A percentile compares a stretch with the other conserved stretches of the same genome.
Conservation (phyloP, 2,888 invertebrate species). For the Dioctria rufipes region DNA sequence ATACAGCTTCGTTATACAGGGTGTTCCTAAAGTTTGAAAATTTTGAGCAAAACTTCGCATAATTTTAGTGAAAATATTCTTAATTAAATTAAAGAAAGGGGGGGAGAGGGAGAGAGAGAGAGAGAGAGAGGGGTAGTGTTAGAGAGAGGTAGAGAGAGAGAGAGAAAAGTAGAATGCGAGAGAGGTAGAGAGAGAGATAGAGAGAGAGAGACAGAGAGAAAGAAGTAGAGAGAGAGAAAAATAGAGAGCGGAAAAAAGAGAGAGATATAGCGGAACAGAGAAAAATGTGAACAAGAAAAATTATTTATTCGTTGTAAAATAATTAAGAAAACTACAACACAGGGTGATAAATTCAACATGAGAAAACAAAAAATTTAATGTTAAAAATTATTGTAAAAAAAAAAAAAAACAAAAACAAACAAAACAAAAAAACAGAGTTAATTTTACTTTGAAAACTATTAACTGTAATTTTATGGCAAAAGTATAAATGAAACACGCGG, state of each 20-base stretch:
- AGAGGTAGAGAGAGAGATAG: too few relatives aligned
- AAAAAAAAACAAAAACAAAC: too few relatives aligned
- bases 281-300: background rate
- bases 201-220: background rate
- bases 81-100: conserved; percentile 37
- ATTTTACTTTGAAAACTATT: conserved; percentile 1
- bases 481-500: background rate
- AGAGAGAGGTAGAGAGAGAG: background rate
- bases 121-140: background rate
- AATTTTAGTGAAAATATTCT: conserved; percentile 24
- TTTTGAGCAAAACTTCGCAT: conserved; percentile 38
- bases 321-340: conserved; percentile 53
- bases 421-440: conserved; percentile 6
- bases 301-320: conserved; percentile 47
- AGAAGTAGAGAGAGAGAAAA: too few relatives aligned
- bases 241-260: background rate
- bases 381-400: conserved; percentile 8
- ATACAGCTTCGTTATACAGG: conserved; percentile 11
- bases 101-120: too few relatives aligned
- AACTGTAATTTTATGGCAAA: background rate
- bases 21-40: conserved; percentile 44
- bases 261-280: background rate
- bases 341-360: conserved; percentile 47
- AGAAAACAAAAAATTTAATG: conserved; percentile 32
- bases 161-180: too few relatives aligned